Evolutionary conservation across 2,797 vertebrate genomes (phyloP).

Genomic region (Eulemur mongoz): DNA sequence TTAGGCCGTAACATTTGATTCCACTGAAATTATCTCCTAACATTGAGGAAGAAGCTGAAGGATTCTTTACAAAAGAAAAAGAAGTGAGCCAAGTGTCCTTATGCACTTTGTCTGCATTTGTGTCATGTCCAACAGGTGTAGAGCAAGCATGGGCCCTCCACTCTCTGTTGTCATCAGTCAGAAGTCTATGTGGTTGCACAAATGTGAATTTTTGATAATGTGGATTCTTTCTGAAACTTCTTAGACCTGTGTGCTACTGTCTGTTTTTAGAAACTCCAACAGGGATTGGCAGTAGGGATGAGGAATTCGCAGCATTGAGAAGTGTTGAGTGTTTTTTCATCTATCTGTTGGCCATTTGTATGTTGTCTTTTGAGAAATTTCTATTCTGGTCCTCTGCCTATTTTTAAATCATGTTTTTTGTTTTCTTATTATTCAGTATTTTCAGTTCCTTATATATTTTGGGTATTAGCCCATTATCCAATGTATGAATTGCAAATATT

Average conservation of each 20-base stretch:
- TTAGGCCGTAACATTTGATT: conserved; percentile 6
- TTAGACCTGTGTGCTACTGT: neutral
- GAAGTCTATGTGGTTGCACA: neutral
- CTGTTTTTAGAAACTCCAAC: neutral
- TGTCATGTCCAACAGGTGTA: accelerated
- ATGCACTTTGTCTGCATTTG: neutral
- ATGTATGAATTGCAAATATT: neutral
- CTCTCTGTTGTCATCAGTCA: neutral
- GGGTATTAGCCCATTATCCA: neutral
- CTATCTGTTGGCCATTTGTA: neutral
- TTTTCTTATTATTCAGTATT: neutral
- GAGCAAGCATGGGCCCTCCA: neutral
- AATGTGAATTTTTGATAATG: neutral
- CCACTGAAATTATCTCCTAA: neutral
- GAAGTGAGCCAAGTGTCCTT: neutral
- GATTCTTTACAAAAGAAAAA: neutral
- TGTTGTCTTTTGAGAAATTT: neutral
- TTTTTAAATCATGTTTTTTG: neutral
- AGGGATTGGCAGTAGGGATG: neutral
- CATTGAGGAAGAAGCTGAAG: neutral
- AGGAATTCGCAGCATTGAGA: neutral
- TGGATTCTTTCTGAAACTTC: neutral
- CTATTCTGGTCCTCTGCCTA: neutral
- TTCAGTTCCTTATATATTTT: neutral
- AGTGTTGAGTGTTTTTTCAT: neutral